Evolutionary conservation across 2,797 vertebrate species (phyloP).

Genomic region (Gouania willdenowi): DNA sequence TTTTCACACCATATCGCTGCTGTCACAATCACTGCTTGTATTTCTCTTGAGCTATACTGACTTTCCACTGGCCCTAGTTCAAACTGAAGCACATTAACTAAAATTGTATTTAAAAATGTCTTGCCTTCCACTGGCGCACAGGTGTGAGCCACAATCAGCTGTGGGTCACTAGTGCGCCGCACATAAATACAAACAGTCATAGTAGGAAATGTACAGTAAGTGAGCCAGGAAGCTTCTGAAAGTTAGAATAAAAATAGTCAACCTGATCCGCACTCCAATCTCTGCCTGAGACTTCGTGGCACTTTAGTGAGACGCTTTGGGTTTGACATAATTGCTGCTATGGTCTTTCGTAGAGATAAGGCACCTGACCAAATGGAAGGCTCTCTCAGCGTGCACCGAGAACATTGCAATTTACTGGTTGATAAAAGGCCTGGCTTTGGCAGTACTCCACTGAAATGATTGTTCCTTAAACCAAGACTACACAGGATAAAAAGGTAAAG

Average conservation of each 20-base stretch:
- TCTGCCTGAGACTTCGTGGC: constrained; percentile 21
- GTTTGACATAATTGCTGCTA: constrained; percentile 24
- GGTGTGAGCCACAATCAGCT: constrained; percentile 56
- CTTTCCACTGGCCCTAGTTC: constrained; percentile 46
- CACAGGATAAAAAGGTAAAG: constrained; percentile 22
- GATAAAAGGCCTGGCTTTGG: constrained; percentile 28
- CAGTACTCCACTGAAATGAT: constrained; percentile 23
- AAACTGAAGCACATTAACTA: constrained; percentile 25
- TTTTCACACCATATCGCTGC: constrained; percentile 30
- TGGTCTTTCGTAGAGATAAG: constrained; percentile 68
- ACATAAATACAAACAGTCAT: constrained; percentile 41
- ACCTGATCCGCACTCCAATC: constrained; percentile 15
- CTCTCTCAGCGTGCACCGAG: constrained; percentile 20
- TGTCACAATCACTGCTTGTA: constrained; percentile 31
- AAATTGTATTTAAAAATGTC: constrained; percentile 36
- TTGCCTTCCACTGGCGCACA: constrained; percentile 33
- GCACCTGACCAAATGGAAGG: constrained; percentile 50
- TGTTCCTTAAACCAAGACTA: constrained; percentile 23
- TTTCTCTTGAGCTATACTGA: constrained; percentile 38
- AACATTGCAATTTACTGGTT: constrained; percentile 14
- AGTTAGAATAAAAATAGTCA: constrained; percentile 25
- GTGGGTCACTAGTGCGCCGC: constrained; percentile 19
- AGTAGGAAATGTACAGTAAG: constrained; percentile 37
- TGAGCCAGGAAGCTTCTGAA: constrained; percentile 15
- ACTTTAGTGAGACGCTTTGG: constrained; percentile 22